A percentile compares a stretch with the other conserved stretches of the same genome.
These are phyloP conservation scores for Halcyon smyrnensis DNA, from an alignment of 2,797 vertebrate genomes.

Conservation along the genomic window DNA sequence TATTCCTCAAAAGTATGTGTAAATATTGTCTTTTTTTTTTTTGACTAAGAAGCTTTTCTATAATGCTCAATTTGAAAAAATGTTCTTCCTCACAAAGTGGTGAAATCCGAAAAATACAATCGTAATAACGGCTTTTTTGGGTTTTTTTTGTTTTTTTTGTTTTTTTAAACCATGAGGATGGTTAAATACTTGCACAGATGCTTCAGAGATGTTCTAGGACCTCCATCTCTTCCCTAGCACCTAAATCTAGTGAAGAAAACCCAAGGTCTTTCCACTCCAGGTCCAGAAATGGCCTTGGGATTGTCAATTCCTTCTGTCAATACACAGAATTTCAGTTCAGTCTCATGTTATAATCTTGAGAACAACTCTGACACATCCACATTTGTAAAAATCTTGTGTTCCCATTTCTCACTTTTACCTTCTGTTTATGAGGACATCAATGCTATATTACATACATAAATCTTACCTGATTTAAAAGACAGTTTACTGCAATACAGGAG, in stretches of 20 bases:
- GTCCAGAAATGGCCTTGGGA: neutral
- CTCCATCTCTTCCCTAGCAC: neutral
- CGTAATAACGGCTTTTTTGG: neutral
- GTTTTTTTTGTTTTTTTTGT: no score
- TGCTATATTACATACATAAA: neutral
- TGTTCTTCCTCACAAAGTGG: rapidly evolving
- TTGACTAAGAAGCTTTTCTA: neutral
- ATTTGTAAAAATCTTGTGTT: neutral
- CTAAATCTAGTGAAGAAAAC: neutral
- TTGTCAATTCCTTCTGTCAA: neutral
- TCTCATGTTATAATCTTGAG: neutral
- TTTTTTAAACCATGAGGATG: neutral
- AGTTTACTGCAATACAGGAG: neutral
- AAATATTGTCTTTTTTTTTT: neutral
- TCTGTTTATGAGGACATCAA: neutral
- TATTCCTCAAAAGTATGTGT: neutral
- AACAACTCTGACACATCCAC: neutral
- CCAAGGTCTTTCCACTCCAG: neutral
- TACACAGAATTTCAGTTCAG: neutral
- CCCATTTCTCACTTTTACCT: neutral
- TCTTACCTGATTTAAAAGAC: neutral
- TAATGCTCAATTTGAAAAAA: neutral
- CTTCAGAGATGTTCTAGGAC: neutral
- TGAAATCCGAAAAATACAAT: neutral
- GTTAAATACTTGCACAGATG: neutral